A percentile compares a stretch with the other conserved stretches of the same genome.
phyloP scores from a whole-genome alignment of 2,113 vertebrate genomes.

The Clinocottus analis region DNA sequence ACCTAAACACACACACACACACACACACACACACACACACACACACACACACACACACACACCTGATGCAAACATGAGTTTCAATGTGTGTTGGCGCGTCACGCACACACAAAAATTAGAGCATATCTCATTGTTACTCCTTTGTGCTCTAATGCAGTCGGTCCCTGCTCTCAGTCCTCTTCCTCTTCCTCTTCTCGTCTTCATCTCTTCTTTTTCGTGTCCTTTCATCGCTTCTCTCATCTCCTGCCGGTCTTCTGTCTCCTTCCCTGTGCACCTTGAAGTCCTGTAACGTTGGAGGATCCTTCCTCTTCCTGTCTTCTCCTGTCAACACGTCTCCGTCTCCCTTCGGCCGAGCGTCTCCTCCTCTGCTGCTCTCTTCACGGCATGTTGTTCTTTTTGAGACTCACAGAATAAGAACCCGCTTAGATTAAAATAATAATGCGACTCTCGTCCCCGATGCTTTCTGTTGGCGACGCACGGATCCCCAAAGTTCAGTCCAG shows the following conservation, averaged over 20 bases:
- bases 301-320: no score
- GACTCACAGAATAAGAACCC: no score
- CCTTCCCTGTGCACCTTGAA: background rate
- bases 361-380: no score
- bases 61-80: background rate
- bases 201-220: background rate
- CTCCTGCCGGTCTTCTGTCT: no score
- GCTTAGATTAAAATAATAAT: conserved; percentile 38
- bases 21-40: background rate
- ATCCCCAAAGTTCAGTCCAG: background rate
- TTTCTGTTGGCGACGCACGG: no score
- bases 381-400: no score
- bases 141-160: conserved; percentile 42
- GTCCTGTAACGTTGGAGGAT: conserved; percentile 8
- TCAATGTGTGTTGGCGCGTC: background rate
- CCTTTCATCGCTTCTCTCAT: background rate
- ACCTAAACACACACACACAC: conserved; percentile 6
- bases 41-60: background rate
- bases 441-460: background rate
- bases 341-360: no score
- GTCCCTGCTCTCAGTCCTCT: conserved; percentile 4
- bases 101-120: no score
- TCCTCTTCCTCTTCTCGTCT: conserved; percentile 3
- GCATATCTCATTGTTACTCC: no score
- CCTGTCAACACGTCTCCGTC: no score